phyloP scores from a whole-genome alignment of 2,888 invertebrate genomes.

The Agrochola circellaris region DNA sequence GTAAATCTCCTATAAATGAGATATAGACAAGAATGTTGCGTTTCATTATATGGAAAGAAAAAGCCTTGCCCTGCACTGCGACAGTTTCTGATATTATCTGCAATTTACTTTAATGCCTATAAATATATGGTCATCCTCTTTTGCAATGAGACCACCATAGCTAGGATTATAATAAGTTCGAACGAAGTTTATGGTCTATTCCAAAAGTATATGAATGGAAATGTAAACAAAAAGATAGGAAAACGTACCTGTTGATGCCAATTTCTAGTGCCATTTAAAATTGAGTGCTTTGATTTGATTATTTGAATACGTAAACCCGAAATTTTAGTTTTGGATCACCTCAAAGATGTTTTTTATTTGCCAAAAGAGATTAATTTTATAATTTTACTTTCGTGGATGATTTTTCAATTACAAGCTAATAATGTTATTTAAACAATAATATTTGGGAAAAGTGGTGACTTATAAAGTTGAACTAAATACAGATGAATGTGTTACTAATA shows the following conservation, averaged over 20 bases:
- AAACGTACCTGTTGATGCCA: background rate
- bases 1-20: background rate
- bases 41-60: background rate
- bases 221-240: background rate
- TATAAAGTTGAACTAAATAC: background rate
- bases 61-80: background rate
- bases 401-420: background rate
- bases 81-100: background rate
- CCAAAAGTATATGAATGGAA: background rate
- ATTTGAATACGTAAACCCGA: background rate
- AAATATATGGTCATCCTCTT: background rate
- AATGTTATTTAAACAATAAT: background rate
- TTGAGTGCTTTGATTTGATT: background rate
- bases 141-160: background rate
- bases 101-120: background rate
- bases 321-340: background rate
- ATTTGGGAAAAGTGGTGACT: background rate
- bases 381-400: background rate
- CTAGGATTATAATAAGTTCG: background rate
- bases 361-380: too few relatives aligned
- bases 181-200: background rate
- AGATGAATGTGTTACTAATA: background rate
- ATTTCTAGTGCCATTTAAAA: background rate
- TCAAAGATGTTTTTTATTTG: background rate
- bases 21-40: too few relatives aligned